phyloP scores from a whole-genome alignment of 2,888 invertebrate species.

The Pediacus dermestoides region DNA sequence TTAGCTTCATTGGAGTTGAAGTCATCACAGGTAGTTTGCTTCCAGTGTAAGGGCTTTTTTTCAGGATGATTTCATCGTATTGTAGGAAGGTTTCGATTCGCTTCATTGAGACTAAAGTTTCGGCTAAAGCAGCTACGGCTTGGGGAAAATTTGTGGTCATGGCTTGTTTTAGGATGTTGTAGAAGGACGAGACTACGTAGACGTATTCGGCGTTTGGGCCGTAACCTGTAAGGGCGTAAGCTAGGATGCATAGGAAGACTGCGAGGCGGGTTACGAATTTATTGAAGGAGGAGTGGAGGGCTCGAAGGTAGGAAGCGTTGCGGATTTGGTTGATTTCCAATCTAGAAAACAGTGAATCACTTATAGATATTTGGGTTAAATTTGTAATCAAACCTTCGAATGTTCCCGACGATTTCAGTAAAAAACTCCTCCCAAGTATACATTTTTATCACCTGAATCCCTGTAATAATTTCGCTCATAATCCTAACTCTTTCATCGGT shows the following conservation, averaged over 20 bases:
- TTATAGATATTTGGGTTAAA: neutral
- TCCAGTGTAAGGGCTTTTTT: no score
- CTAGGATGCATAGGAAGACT: constrained; percentile 75
- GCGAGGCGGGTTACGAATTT: constrained; percentile 84
- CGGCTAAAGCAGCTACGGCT: constrained; percentile 60
- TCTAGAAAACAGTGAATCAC: constrained; percentile 44
- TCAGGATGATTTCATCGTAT: constrained; percentile 44
- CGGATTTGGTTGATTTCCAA: constrained; percentile 67
- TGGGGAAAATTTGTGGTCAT: constrained; percentile 64
- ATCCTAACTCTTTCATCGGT: constrained; percentile 64
- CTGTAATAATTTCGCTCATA: constrained; percentile 68
- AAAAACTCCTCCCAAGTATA: constrained; percentile 70
- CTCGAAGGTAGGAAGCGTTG: constrained; percentile 68
- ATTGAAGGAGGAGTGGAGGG: constrained; percentile 72
- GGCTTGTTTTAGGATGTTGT: constrained; percentile 71
- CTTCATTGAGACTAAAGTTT: constrained; percentile 61
- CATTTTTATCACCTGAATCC: constrained; percentile 71
- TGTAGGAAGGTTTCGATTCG: constrained; percentile 57
- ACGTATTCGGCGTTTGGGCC: constrained; percentile 75
- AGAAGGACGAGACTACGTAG: constrained; percentile 84
- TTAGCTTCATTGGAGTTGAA: constrained; percentile 11
- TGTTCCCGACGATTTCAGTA: constrained; percentile 52
- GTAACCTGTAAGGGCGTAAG: constrained; percentile 66
- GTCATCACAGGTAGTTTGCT: constrained; percentile 39
- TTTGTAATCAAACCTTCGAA: constrained; percentile 27